Base-by-base conservation (phyloP, 2,797 vertebrate genomes). In the Leptodactylus fallax region DNA sequence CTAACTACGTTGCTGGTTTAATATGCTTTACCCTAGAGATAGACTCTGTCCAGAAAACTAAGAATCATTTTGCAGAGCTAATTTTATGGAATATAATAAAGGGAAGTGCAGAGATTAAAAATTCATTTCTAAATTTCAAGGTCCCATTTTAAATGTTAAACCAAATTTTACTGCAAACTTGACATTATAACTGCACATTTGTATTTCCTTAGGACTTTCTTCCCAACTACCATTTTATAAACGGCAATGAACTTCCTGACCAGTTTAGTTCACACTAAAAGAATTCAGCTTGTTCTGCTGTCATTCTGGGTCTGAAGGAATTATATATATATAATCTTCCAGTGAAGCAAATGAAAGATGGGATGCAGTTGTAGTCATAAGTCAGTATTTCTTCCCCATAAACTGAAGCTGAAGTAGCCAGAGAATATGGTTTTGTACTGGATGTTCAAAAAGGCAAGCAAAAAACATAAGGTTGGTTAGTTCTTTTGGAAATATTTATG, bases 401-500 rank as follows among this genome's bases (percentile, higher is more conserved):
- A 58, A 79, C 53, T 79, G 10, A 7, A n/a, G 47, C 12, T 78
- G 6, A 25, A 25, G 49, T 23, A 55, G 76, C 76, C 51, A 9
- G n/a, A 25, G 77, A 53, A 58, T 27, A 17, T 79, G 25, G 13
- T 79, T 58, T 56, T 56, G 13, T 14, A 78, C 3, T 19, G 14
- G 16, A 79, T 36, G 36, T 58, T 79, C 6, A 36, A 79, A 27
- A 79, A 79, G 23, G 60, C 19, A 23, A 14, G n/a, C 23, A 1
- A 55, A 77, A 77, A 78, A 0, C 14, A 55, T 19, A 16, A 27
- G 25, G 6, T 58, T 27, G 7, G 1, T 7, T 23, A 25, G 58
- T 79, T 58, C 19, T 36, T 58, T 79, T 58, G 27, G 14, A 79
- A 58, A 79, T 79, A 79, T 56, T 79, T 56, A 79, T 79, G 53